Conservation (phyloP, 2,888 invertebrate species). For the Oxytorus armatus region DNA sequence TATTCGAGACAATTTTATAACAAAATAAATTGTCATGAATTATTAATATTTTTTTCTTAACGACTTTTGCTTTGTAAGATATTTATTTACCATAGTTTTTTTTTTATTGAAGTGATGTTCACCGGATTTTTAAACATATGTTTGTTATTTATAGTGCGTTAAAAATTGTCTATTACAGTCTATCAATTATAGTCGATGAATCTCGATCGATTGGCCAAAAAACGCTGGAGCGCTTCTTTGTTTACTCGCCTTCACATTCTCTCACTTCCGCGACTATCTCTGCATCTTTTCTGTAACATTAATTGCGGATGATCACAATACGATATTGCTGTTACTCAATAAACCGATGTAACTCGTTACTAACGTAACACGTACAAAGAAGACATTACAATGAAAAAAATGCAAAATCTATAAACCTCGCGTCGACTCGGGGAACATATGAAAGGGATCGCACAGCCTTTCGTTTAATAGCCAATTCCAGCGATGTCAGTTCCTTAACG, state of each 20-base stretch:
- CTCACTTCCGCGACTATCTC: background rate
- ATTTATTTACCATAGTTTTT: background rate
- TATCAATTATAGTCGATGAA: background rate
- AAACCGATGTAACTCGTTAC: slow-evolving; percentile 23
- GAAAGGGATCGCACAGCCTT: slow-evolving; percentile 65
- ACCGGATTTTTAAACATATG: background rate
- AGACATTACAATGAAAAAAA: slow-evolving; percentile 20
- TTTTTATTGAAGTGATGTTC: background rate
- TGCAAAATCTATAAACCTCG: slow-evolving; percentile 39
- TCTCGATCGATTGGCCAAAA: slow-evolving; percentile 26
- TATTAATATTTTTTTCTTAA: background rate
- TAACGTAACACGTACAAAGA: background rate
- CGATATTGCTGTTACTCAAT: slow-evolving; percentile 14
- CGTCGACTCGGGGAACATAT: slow-evolving; percentile 43
- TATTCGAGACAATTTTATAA: background rate
- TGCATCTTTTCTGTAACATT: slow-evolving; percentile 26
- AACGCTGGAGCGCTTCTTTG: slow-evolving; percentile 4
- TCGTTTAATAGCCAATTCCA: slow-evolving; percentile 82
- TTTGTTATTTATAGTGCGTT: background rate
- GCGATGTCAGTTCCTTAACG: slow-evolving; percentile 81
- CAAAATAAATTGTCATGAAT: background rate
- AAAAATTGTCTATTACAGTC: background rate
- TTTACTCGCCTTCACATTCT: slow-evolving; percentile 1
- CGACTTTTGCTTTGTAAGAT: background rate
- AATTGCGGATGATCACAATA: slow-evolving; percentile 28